Conservation (phyloP, 1,140 invertebrate genomes). For the Drosophila truncata region DNA sequence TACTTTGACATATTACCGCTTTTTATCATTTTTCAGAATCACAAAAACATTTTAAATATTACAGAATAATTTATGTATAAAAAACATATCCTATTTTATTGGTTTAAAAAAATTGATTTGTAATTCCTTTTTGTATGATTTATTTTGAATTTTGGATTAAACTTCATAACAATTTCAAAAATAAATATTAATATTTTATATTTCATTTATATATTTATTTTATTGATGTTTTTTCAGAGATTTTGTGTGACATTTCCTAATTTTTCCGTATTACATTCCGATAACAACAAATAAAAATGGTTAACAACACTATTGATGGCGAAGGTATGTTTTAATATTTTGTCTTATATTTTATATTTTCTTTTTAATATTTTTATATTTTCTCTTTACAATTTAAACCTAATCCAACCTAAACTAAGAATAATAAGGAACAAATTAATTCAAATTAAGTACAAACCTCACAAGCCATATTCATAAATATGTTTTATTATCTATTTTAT, state of each 20-base stretch:
- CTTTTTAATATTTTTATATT: not conserved
- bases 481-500: not conserved
- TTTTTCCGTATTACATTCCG: not conserved
- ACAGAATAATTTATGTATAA: not conserved
- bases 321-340: slow-evolving; percentile 5
- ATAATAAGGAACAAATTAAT: too few species aligned
- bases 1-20: too few species aligned
- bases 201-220: not conserved
- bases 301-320: not conserved
- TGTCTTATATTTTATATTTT: not conserved
- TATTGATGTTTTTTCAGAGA: not conserved
- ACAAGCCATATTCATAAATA: too few species aligned
- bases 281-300: not conserved
- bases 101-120: too few species aligned
- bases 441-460: not conserved
- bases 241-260: not conserved
- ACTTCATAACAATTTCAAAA: too few species aligned
- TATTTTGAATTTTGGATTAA: not conserved
- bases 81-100: not conserved
- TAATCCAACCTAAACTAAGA: not conserved
- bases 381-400: not conserved
- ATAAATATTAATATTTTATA: not conserved
- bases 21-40: too few species aligned
- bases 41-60: too few species aligned
- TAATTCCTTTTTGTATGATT: too few species aligned